Conservation (phyloP, 2,888 invertebrate genomes). For the Cheilosia grossa region DNA sequence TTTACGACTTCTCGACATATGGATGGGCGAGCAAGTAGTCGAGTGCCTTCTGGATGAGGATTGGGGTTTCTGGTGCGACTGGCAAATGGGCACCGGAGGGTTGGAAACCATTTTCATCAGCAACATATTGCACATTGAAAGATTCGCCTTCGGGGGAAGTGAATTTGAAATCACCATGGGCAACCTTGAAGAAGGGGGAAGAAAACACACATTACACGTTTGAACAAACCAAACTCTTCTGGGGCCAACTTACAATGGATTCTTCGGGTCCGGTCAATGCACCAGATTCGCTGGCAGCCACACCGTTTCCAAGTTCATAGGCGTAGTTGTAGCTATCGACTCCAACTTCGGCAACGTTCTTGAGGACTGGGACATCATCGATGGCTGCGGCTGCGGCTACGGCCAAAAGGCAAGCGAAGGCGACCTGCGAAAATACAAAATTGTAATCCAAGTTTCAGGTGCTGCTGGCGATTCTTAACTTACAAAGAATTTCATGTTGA, state of each 20-base stretch:
- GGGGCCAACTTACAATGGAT: not conserved
- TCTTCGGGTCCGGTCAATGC: not conserved
- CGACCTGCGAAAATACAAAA: conserved; percentile 15
- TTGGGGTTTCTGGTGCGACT: conserved; percentile 76
- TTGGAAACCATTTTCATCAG: not conserved
- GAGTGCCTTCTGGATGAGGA: conserved; percentile 8
- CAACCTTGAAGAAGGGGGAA: not conserved
- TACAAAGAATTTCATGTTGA: conserved; percentile 24
- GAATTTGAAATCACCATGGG: not conserved
- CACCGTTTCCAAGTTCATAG: not conserved
- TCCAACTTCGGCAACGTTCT: not conserved
- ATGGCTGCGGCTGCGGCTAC: not conserved
- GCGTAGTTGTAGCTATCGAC: not conserved
- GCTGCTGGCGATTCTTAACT: conserved; percentile 23
- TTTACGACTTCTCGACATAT: conserved; percentile 22
- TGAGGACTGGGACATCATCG: not conserved
- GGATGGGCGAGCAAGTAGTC: conserved; percentile 4
- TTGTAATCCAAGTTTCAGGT: conserved; percentile 56
- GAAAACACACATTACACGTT: too few species aligned
- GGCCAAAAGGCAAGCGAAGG: conserved; percentile 76
- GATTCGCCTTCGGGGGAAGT: not conserved
- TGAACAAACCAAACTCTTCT: too few species aligned
- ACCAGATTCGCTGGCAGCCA: not conserved
- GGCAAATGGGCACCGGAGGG: conserved; percentile 1
- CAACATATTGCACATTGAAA: not conserved